Conservation (phyloP, 1,140 invertebrate genomes). For the Andricus grossulariae region DNA sequence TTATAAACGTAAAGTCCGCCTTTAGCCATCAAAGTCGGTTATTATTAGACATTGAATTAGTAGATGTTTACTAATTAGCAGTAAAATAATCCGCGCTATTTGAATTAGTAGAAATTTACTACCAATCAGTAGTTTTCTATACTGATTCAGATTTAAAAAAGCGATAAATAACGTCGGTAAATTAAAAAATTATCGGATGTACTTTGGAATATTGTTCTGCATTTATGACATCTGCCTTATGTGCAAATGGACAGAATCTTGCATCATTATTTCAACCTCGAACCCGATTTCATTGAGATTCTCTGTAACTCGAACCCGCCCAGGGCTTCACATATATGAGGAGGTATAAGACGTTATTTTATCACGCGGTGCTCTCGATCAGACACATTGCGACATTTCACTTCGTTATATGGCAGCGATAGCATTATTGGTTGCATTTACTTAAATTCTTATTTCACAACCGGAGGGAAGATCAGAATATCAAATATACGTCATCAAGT, state of each 20-base stretch:
- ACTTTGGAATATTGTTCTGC: background rate
- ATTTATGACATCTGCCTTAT: constrained; percentile 9
- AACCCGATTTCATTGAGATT: constrained; percentile 24
- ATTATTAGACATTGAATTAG: too few species aligned
- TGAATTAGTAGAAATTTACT: too few species aligned
- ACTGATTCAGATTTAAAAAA: too few species aligned
- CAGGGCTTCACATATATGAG: background rate
- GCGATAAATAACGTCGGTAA: too few species aligned
- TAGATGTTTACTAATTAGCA: too few species aligned
- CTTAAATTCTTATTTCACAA: background rate
- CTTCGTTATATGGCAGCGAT: constrained; percentile 3
- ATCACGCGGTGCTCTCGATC: constrained; percentile 2
- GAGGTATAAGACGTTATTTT: background rate
- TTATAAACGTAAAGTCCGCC: too few species aligned
- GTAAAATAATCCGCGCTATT: too few species aligned
- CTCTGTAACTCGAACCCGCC: background rate
- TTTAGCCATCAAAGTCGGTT: too few species aligned
- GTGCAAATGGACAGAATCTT: constrained; percentile 1
- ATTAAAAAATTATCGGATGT: background rate
- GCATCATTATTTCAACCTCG: constrained; percentile 29
- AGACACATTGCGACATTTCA: background rate
- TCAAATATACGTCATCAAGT: too few species aligned
- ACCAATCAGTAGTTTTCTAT: too few species aligned
- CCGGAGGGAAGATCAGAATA: background rate
- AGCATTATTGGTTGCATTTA: background rate